Evolutionary conservation across 2,888 invertebrate genomes (phyloP), one percentile per base, ranked within the genome.

Genomic region (Agelastica alni): DNA sequence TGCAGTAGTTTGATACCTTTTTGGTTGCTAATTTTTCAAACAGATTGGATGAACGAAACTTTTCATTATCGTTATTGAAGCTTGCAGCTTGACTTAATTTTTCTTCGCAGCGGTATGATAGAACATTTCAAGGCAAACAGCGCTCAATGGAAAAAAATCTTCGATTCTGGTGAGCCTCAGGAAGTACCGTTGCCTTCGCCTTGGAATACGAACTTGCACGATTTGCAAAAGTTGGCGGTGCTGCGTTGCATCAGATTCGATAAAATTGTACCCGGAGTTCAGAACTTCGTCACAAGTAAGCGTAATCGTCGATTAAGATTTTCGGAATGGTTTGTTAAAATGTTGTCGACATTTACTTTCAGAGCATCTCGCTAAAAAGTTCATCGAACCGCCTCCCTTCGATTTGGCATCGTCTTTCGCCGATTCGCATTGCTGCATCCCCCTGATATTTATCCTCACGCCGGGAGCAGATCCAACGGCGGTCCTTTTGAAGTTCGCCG

Each of bases 401-500:
- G 93, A 96, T 77, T 79, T 96, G 62, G 77, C 80, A 0, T 88
- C 93, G 1, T 92, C 93, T 0, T 96, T 88, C 72, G 78, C 81
- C 0, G 95, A 96, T 71, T 96, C 96, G 0, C 89, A 91, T 67
- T 88, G 87, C 70, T 87, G 86, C 68, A 86, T 92, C n/a, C 96
- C 96, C 0, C 76, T 96, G 53, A 88, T 96, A 66, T 96, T 96
- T 70, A 87, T 96, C 17, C 77, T 96, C 56, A 94, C 95, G 0
- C 94, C 96, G 0, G 96, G 96, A 2, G 91, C 94, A 0, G 96
- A 96, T 80, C 96, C 96, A 0, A 93, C 93, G 69, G 91, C 91
- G 16, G 85, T 91, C 1, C 76, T 96, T 28, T 80, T 95, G 2
- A 93, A 94, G 75, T 96, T 95, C 77, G 94, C 96, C 14, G 93